These are phyloP conservation scores for Apteryx mantelli DNA, from an alignment of 2,113 vertebrate species.

Conservation along the genomic window DNA sequence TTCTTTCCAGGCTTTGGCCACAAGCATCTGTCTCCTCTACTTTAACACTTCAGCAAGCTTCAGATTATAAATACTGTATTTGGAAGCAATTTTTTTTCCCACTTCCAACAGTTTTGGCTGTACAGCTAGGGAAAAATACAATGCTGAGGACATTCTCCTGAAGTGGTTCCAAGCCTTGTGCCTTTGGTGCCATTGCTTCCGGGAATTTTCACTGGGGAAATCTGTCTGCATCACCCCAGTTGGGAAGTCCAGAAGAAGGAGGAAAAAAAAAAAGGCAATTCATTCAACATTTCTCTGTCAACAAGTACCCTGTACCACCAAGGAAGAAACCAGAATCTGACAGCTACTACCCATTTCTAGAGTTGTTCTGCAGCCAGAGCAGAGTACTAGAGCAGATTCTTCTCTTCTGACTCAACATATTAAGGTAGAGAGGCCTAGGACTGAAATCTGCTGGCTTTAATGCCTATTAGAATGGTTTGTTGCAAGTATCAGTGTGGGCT, in stretches of 20 bases:
- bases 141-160: neutral
- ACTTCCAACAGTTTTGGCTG: neutral
- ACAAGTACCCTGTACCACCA: no score
- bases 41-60: neutral
- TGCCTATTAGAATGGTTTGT: neutral
- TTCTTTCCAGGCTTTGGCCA: neutral
- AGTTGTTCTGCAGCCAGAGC: neutral
- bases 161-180: neutral
- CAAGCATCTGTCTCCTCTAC: neutral
- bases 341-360: neutral
- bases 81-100: neutral
- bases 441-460: neutral
- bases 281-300: neutral
- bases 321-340: neutral
- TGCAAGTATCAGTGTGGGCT: neutral
- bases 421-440: neutral
- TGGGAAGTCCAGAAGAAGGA: neutral
- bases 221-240: rapidly evolving
- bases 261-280: neutral
- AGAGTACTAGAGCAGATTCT: rapidly evolving
- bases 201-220: neutral
- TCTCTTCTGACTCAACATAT: neutral
- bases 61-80: rapidly evolving
- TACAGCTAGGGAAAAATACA: neutral
- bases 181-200: neutral